These are phyloP conservation scores for Styela clava DNA, from an alignment of 23 tunicate species.

Conservation along the genomic window DNA sequence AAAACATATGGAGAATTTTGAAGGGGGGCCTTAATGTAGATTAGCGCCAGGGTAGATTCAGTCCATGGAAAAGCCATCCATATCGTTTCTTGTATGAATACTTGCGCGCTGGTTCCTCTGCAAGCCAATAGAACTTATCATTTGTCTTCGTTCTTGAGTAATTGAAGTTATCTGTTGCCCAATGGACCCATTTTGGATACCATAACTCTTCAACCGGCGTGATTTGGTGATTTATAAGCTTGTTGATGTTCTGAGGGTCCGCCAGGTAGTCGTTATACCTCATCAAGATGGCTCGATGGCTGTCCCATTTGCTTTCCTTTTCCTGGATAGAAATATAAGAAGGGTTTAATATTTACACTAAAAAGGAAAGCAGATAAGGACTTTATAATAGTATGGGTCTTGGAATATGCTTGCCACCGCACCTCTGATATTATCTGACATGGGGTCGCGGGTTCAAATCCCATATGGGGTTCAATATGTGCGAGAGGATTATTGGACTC, in stretches of 20 bases:
- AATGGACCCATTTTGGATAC: slow-evolving; percentile 17
- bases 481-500: no score
- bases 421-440: no score
- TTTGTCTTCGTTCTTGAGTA: neutral
- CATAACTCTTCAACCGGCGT: slow-evolving; percentile 29
- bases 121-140: neutral
- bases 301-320: neutral
- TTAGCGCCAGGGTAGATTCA: neutral
- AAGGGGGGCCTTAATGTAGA: no score
- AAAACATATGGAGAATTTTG: no score
- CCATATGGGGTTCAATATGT: no score
- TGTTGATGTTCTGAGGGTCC: slow-evolving; percentile 8
- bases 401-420: no score
- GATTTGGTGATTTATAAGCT: neutral
- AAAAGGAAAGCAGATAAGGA: no score
- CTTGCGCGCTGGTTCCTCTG: neutral
- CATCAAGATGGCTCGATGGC: neutral
- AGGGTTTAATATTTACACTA: no score
- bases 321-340: neutral
- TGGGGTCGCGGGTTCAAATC: no score
- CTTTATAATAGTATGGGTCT: no score
- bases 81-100: neutral
- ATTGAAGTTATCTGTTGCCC: neutral
- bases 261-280: neutral
- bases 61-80: neutral